Percentiles rank a stretch among this genome's conserved stretches.
These are phyloP conservation scores for Pseudorhombus dupliciocellatus DNA, from an alignment of 2,113 vertebrate genomes.

Conservation along the genomic window DNA sequence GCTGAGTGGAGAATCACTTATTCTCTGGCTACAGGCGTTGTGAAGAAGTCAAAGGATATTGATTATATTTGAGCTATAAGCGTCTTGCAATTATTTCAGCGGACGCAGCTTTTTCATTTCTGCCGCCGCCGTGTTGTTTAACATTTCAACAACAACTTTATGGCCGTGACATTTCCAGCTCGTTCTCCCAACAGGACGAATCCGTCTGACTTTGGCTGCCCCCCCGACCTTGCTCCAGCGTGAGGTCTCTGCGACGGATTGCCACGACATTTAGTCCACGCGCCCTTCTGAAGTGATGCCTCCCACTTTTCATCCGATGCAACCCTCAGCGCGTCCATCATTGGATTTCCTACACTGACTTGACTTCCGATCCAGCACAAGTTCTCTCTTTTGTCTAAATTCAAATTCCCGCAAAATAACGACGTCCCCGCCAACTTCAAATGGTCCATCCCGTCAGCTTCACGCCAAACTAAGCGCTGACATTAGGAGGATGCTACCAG, in stretches of 20 bases:
- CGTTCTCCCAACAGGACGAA: neutral
- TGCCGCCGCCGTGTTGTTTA: neutral
- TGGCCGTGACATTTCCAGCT: neutral
- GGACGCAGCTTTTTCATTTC: neutral
- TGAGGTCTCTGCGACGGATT: neutral
- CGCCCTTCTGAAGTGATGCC: too few relatives aligned
- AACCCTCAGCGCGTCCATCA: neutral
- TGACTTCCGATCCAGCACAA: neutral
- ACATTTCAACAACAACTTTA: neutral
- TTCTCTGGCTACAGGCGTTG: neutral
- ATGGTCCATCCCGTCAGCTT: too few relatives aligned
- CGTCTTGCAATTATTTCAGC: too few relatives aligned
- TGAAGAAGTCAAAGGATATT: too few relatives aligned
- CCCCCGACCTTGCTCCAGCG: neutral
- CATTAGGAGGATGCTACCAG: too few relatives aligned
- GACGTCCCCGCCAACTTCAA: too few relatives aligned
- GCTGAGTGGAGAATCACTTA: neutral
- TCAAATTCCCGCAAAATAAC: neutral
- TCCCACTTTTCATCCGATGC: neutral
- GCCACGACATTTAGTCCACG: neutral
- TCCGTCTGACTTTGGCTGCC: neutral
- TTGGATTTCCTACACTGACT: too few relatives aligned
- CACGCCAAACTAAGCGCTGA: too few relatives aligned
- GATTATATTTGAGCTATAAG: too few relatives aligned
- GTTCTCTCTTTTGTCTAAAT: neutral